Percentiles rank a stretch among this genome's conserved stretches.
These are phyloP conservation scores for Drosophila formosana DNA, from an alignment of 2,888 invertebrate species.

Conservation along the genomic window DNA sequence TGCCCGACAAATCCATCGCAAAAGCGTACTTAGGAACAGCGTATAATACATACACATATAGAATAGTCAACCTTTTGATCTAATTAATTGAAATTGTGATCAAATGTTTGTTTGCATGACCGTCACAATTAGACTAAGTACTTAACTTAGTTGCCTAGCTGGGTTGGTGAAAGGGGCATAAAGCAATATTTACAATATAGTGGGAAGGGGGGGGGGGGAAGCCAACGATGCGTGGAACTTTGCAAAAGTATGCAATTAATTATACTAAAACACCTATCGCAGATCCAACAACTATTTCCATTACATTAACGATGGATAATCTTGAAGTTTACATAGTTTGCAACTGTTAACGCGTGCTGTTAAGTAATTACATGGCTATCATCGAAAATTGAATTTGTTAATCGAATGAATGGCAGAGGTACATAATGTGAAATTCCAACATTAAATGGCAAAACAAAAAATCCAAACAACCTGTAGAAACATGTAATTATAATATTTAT, in stretches of 20 bases:
- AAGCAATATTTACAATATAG: constrained; percentile 1
- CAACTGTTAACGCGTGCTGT: neutral
- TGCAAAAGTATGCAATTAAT: neutral
- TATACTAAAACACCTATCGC: constrained; percentile 5
- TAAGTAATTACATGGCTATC: constrained; percentile 6
- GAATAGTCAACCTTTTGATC: constrained; percentile 28
- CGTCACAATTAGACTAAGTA: constrained; percentile 52
- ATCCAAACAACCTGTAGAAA: constrained; percentile 6
- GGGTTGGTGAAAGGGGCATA: neutral
- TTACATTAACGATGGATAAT: constrained; percentile 4
- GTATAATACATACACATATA: constrained; percentile 1
- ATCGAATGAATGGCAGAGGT: neutral
- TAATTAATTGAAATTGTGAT: constrained; percentile 51
- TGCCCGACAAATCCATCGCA: constrained; percentile 2
- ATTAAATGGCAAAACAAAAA: neutral
- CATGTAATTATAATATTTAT: neutral
- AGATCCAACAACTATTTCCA: neutral
- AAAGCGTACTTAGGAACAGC: neutral
- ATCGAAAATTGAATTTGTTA: neutral
- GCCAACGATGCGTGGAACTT: constrained; percentile 12
- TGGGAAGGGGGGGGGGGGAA: neutral
- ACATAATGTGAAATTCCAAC: no score
- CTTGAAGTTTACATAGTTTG: neutral
- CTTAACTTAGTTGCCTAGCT: neutral
- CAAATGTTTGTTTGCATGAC: constrained; percentile 48